phyloP scores from a whole-genome alignment of 2,113 vertebrate genomes.

The Indicator maculatus region DNA sequence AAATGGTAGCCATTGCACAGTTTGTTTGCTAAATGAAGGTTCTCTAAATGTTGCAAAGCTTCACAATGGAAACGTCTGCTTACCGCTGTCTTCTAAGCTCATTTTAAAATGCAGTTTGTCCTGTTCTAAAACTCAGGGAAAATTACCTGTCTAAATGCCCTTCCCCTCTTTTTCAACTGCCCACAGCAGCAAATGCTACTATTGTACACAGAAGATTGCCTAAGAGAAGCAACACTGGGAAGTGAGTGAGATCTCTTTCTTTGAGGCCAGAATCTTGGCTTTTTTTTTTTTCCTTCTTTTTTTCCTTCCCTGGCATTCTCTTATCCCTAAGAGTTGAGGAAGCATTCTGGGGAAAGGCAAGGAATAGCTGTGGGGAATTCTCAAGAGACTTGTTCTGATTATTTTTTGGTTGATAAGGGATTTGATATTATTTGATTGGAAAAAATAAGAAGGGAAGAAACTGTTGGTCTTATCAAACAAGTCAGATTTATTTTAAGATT shows the following conservation, averaged over 20 bases:
- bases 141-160: background rate
- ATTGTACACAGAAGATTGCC: background rate
- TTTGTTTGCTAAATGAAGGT: background rate
- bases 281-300: background rate
- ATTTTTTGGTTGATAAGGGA: constrained; percentile 27
- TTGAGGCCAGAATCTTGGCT: background rate
- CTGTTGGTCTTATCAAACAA: constrained; percentile 27
- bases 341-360: background rate
- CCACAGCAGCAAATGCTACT: background rate
- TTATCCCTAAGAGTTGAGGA: background rate
- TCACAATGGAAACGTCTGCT: background rate
- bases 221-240: background rate
- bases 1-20: background rate
- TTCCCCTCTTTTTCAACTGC: background rate
- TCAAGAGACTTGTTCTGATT: constrained; percentile 6
- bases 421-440: constrained; percentile 32
- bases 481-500: constrained; percentile 48
- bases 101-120: background rate
- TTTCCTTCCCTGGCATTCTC: background rate
- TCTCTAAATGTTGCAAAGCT: background rate
- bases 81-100: background rate
- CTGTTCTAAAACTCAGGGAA: background rate
- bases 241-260: background rate
- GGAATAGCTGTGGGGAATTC: background rate
- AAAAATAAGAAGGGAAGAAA: background rate